Evolutionary conservation across 2,797 vertebrate species (phyloP).

Genomic region (Acanthornis magna): DNA sequence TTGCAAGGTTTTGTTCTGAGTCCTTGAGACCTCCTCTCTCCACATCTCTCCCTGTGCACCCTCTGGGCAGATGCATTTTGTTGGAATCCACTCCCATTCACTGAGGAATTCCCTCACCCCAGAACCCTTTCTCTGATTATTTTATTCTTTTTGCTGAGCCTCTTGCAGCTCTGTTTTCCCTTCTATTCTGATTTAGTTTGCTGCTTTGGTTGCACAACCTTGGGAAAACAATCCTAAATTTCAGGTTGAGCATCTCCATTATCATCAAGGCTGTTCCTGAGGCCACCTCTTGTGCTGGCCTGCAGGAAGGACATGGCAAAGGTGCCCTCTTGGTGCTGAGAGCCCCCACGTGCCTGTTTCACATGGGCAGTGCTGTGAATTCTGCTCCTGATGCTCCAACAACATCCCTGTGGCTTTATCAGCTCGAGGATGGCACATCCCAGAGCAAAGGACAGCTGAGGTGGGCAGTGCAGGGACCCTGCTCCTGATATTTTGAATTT

Average conservation of each 20-base stretch:
- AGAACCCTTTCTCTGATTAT: not conserved
- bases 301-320: not conserved
- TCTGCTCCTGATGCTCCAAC: not conserved
- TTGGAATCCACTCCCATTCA: not conserved
- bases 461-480: not conserved
- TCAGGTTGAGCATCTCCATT: rapidly evolving
- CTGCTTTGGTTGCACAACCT: rapidly evolving
- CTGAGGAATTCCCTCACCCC: not conserved
- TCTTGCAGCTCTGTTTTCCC: not conserved
- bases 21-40: not conserved
- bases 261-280: rapidly evolving
- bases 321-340: not conserved
- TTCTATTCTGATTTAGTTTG: not conserved
- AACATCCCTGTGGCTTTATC: not conserved
- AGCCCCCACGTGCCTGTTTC: rapidly evolving
- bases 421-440: not conserved
- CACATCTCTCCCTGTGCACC: rapidly evolving
- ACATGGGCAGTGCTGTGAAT: rapidly evolving
- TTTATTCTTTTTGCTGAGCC: not conserved
- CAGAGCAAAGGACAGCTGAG: not conserved
- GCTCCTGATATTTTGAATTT: not conserved
- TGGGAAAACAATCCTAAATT: not conserved
- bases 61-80: rapidly evolving
- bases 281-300: not conserved
- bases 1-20: not conserved